Percentiles rank a stretch among this genome's conserved stretches.
phyloP scores from a whole-genome alignment of 2,113 vertebrate species.

The Syngnathus scovelli region DNA sequence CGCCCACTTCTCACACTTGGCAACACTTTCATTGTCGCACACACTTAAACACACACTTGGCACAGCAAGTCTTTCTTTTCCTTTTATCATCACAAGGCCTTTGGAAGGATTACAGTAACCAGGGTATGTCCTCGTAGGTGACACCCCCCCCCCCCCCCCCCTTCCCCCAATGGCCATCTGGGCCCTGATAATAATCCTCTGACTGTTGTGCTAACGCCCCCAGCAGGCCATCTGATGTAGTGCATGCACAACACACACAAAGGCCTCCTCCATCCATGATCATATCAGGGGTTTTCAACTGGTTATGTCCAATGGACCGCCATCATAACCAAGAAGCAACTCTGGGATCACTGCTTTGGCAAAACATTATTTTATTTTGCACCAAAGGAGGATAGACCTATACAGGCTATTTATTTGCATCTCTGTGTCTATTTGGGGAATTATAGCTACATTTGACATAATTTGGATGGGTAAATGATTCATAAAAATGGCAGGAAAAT shows the following conservation, averaged over 20 bases:
- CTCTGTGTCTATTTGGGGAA: too few species aligned
- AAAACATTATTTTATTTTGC: too few species aligned
- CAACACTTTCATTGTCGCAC: slow-evolving; percentile 9
- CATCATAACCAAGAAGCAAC: too few species aligned
- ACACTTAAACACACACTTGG: slow-evolving; percentile 47
- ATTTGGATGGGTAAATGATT: too few species aligned
- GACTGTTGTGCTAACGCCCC: slow-evolving; percentile 23
- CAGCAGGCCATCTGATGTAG: slow-evolving; percentile 6
- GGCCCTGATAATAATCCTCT: slow-evolving; percentile 39
- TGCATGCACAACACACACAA: slow-evolving; percentile 20
- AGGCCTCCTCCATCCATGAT: slow-evolving; percentile 3
- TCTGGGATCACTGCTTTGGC: too few species aligned
- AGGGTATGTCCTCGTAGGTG: slow-evolving; percentile 53
- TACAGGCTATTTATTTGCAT: too few species aligned
- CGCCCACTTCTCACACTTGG: slow-evolving; percentile 5
- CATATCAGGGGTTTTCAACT: too few species aligned
- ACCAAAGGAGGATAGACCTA: too few species aligned
- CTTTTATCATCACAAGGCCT: slow-evolving; percentile 52
- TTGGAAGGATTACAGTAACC: slow-evolving; percentile 64
- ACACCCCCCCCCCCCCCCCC: too few species aligned
- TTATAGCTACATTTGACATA: too few species aligned
- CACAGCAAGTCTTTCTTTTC: slow-evolving; percentile 45
- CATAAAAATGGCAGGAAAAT: too few species aligned
- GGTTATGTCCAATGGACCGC: too few species aligned
- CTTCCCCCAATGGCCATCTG: slow-evolving; percentile 58